These are phyloP conservation scores for Synanthedon vespiformis DNA, from an alignment of 2,888 invertebrate genomes.

Conservation along the genomic window DNA sequence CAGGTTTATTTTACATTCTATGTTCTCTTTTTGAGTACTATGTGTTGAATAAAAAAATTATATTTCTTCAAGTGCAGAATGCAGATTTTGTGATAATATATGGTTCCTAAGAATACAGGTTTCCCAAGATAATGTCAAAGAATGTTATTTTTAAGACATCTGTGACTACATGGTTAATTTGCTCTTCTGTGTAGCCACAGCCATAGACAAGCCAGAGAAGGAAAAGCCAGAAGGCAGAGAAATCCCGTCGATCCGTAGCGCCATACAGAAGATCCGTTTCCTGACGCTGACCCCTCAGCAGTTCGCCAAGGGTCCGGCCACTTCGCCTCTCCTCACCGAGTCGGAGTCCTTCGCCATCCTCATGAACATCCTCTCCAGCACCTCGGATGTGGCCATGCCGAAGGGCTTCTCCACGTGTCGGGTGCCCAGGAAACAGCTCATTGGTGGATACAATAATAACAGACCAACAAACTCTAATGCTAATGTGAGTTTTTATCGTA, in stretches of 20 bases:
- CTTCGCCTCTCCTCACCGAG: constrained; percentile 79
- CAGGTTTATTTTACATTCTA: too few relatives aligned
- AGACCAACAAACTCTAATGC: neutral
- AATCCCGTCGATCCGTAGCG: constrained; percentile 69
- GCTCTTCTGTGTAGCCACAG: too few relatives aligned
- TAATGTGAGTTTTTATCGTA: too few relatives aligned
- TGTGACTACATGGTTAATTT: too few relatives aligned
- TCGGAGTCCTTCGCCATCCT: constrained; percentile 84
- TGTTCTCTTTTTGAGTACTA: too few relatives aligned
- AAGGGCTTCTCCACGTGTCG: constrained; percentile 75
- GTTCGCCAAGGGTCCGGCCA: constrained; percentile 85
- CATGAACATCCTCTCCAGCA: constrained; percentile 83
- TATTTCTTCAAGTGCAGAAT: too few relatives aligned
- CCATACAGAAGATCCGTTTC: constrained; percentile 82
- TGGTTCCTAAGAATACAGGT: too few relatives aligned
- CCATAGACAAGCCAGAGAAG: neutral
- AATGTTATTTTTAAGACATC: too few relatives aligned
- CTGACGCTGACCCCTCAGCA: constrained; percentile 83
- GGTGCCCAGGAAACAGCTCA: constrained; percentile 52
- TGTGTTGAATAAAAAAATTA: too few relatives aligned
- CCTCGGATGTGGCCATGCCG: constrained; percentile 77
- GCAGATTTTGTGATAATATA: too few relatives aligned
- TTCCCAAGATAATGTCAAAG: too few relatives aligned
- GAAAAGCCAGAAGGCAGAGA: constrained; percentile 26
- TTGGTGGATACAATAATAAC: constrained; percentile 14